Evolutionary conservation across 2,797 vertebrate genomes (phyloP), one percentile per base, ranked within the genome.

Genomic region (Halcyon chelicuti): DNA sequence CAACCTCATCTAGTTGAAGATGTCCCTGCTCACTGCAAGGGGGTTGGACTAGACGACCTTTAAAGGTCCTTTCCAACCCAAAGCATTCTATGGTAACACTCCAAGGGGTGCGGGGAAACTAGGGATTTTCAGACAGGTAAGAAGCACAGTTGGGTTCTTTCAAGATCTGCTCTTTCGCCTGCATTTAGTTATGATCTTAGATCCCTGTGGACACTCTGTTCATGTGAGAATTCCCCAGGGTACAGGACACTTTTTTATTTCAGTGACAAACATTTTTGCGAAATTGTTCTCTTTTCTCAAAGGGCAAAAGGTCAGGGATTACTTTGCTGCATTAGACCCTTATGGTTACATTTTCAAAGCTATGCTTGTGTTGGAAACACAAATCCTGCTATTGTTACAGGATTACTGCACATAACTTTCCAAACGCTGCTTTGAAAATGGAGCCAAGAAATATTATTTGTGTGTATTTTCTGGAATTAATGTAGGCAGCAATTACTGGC

Each of bases 371-470:
- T 67, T 96, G 87, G 95, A 97, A 96, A 96, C 65, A 67, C 80
- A 97, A 96, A 97, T 97, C 94, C 92, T 93, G 86, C 92, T 97
- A 97, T 92, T 98, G 96, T 94, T 95, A 96, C 84, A 93, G 92
- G 94, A 98, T 97, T 97, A 97, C 83, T 63, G 68, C 86, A 92
- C 88, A 88, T 83, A 98, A 98, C 92, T 96, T 97, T 90, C 94
- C 75, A 91, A 97, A 96, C 63, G 73, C 80, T 91, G 74, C 94
- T 97, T 96, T 96, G 86, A 97, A 97, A 97, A 94, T 75, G 71
- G 39, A 97, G 94, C 91, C 96, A 96, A 97, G 80, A 92, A 97
- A 97, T 95, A 96, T 87, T 26, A 96, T 95, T 97, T 95, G 93
- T 96, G 95, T 94, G 86, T 92, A 87, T 47, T 94, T 98, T 95